Evolutionary conservation across 2,113 vertebrate genomes (phyloP).

Genomic region (Corythoichthys haematopterus): DNA sequence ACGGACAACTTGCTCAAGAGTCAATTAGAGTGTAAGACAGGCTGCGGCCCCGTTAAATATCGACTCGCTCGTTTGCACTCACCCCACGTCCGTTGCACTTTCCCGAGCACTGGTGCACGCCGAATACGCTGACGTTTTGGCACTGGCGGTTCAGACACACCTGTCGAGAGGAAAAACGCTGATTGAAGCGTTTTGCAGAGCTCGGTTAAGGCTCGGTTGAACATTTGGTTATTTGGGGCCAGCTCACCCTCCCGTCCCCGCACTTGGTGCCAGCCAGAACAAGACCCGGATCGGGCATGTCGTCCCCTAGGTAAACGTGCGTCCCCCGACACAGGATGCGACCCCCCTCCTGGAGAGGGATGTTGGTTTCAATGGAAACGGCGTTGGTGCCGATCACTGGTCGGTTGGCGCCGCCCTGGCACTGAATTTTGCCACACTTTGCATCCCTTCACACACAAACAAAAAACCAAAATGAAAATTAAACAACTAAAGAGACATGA

Average conservation of each 20-base stretch:
- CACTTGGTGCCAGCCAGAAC: slow-evolving; percentile 95
- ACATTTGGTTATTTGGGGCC: not conserved
- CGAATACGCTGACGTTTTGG: slow-evolving; percentile 89
- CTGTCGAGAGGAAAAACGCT: slow-evolving; percentile 57
- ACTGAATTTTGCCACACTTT: slow-evolving; percentile 97
- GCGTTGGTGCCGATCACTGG: slow-evolving; percentile 97
- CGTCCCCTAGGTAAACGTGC: slow-evolving; percentile 95
- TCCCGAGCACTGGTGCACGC: slow-evolving; percentile 81
- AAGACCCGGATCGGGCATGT: slow-evolving; percentile 94
- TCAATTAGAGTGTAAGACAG: not conserved
- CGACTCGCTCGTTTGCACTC: slow-evolving; percentile 54
- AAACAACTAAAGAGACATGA: not conserved
- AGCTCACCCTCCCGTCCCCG: slow-evolving; percentile 85
- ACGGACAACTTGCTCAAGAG: not conserved
- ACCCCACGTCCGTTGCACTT: slow-evolving; percentile 90
- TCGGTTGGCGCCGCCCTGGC: slow-evolving; percentile 92
- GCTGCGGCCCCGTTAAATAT: slow-evolving; percentile 2
- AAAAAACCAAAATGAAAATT: not conserved
- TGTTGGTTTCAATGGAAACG: slow-evolving; percentile 97
- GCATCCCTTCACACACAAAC: slow-evolving; percentile 77
- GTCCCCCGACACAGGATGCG: slow-evolving; percentile 93
- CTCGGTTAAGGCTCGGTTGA: not conserved
- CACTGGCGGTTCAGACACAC: slow-evolving; percentile 90
- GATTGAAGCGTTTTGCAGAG: slow-evolving; percentile 6
- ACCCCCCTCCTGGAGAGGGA: slow-evolving; percentile 90